Evolutionary conservation across 2,113 vertebrate genomes (phyloP).

Genomic region (Sinocyclocheilus rhinocerous): DNA sequence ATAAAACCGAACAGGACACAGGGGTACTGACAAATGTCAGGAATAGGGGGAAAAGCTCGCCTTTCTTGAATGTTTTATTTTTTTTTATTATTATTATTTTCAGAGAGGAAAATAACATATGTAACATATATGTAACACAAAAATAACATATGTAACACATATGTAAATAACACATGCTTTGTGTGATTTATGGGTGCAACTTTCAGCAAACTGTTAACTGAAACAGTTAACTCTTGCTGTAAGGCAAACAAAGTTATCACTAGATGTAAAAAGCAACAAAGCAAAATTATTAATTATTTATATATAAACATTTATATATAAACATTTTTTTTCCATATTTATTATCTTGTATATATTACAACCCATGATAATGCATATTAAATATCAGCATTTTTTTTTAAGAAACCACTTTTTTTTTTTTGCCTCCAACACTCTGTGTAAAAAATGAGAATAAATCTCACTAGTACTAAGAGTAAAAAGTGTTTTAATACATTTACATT

Average conservation of each 20-base stretch:
- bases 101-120: background rate
- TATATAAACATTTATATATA: too few relatives aligned
- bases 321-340: too few relatives aligned
- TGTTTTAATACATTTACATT: background rate
- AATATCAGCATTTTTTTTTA: too few relatives aligned
- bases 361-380: too few relatives aligned
- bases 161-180: too few relatives aligned
- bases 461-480: background rate
- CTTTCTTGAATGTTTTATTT: background rate
- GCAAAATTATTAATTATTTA: background rate
- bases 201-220: too few relatives aligned
- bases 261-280: background rate
- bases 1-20: slow-evolving; percentile 5
- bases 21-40: background rate
- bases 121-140: too few relatives aligned
- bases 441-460: background rate
- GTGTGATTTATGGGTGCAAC: background rate
- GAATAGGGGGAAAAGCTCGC: background rate
- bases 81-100: background rate
- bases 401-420: too few relatives aligned
- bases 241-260: background rate
- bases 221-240: background rate
- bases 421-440: too few relatives aligned
- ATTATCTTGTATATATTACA: too few relatives aligned
- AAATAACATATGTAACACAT: too few relatives aligned